Evolutionary conservation across 2,888 invertebrate genomes (phyloP).

Genomic region (Ectemnius continuus): DNA sequence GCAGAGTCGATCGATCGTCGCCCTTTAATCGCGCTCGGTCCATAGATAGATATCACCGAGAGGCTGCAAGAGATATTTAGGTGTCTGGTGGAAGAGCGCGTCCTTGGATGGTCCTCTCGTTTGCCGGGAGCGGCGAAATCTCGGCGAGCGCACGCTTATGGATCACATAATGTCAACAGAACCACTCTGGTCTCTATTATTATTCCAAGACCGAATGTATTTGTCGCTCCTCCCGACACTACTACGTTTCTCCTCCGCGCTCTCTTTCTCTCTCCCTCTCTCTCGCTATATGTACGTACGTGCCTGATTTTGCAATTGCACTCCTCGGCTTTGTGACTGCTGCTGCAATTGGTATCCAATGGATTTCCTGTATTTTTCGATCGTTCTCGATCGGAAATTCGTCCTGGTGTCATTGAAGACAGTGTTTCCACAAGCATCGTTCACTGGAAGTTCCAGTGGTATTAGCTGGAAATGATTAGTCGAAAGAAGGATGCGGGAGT

Average conservation of each 20-base stretch:
- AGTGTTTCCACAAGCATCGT: too few relatives aligned
- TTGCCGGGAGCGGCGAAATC: background rate
- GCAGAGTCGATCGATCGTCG: too few relatives aligned
- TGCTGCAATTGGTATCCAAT: too few relatives aligned
- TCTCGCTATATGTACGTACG: background rate
- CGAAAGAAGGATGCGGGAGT: too few relatives aligned
- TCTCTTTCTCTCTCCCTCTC: background rate
- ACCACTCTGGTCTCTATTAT: slow-evolving; percentile 62
- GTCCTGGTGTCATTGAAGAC: too few relatives aligned
- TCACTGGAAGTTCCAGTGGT: too few relatives aligned
- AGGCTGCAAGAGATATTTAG: background rate
- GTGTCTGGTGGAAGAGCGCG: slow-evolving; percentile 4
- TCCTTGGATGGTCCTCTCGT: slow-evolving; percentile 7
- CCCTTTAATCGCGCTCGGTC: slow-evolving; percentile 5
- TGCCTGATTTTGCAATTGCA: slow-evolving; percentile 22
- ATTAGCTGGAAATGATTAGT: too few relatives aligned
- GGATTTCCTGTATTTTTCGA: too few relatives aligned
- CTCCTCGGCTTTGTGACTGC: too few relatives aligned
- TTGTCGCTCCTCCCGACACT: slow-evolving; percentile 36
- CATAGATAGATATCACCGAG: background rate
- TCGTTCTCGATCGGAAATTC: too few relatives aligned
- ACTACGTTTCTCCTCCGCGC: slow-evolving; percentile 21
- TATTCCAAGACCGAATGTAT: slow-evolving; percentile 66
- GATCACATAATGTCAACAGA: slow-evolving; percentile 51
- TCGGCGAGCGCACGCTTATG: slow-evolving; percentile 30